A percentile compares a stretch with the other conserved stretches of the same genome.
phyloP scores from a whole-genome alignment of 2,888 invertebrate genomes.

The Tenthredo amoena region DNA sequence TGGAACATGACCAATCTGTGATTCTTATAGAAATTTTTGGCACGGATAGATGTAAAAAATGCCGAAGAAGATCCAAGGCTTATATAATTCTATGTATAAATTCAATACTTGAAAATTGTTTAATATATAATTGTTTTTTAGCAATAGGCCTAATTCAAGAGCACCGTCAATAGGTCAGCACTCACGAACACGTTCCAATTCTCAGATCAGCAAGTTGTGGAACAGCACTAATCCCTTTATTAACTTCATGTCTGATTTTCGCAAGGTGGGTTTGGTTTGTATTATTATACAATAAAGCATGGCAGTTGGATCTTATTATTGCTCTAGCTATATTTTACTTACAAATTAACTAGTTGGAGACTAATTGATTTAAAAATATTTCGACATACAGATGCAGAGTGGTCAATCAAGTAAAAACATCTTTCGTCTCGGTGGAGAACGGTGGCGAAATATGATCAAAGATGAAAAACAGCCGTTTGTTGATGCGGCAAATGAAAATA shows the following conservation, averaged over 20 bases:
- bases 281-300: not conserved
- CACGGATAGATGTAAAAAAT: not conserved
- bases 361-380: not conserved
- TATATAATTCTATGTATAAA: not conserved
- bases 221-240: constrained; percentile 70
- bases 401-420: constrained; percentile 58
- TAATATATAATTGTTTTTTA: not conserved
- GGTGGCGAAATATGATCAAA: constrained; percentile 67
- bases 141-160: constrained; percentile 30
- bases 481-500: constrained; percentile 65
- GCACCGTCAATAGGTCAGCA: constrained; percentile 41
- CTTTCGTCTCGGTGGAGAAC: constrained; percentile 66
- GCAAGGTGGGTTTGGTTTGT: constrained; percentile 61
- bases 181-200: constrained; percentile 59
- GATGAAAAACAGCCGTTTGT: constrained; percentile 68
- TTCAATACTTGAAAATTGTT: not conserved
- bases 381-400: constrained; percentile 8
- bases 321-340: not conserved
- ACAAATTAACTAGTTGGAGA: not conserved
- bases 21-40: not conserved
- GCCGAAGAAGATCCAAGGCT: not conserved
- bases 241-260: constrained; percentile 71
- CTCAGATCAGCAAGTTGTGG: constrained; percentile 60
- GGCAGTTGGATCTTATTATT: not conserved
- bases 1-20: constrained; percentile 5